A percentile compares a stretch with the other conserved stretches of the same genome.
These are phyloP conservation scores for Poecile montanus DNA, from an alignment of 2,797 vertebrate genomes.

Conservation along the genomic window DNA sequence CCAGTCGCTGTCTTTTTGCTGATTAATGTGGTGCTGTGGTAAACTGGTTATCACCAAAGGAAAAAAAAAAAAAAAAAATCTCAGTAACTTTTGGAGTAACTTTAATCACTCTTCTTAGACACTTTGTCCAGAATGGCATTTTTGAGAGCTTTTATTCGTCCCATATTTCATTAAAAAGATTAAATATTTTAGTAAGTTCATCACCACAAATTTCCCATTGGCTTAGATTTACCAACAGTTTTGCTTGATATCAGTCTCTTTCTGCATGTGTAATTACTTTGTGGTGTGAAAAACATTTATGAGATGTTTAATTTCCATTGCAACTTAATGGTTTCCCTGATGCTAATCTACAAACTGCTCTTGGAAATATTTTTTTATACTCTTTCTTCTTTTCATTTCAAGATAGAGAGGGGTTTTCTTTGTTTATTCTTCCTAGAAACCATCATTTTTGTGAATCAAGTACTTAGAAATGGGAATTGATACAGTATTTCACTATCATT, in stretches of 20 bases:
- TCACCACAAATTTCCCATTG: background rate
- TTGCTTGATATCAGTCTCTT: background rate
- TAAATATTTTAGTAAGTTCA: background rate
- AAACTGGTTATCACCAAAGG: background rate
- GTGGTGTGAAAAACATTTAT: background rate
- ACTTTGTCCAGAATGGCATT: background rate
- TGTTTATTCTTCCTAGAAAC: background rate
- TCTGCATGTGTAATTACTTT: background rate
- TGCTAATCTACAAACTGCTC: background rate
- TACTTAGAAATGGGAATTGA: background rate
- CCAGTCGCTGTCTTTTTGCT: background rate
- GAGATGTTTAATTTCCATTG: background rate
- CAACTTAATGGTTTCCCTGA: background rate
- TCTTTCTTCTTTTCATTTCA: background rate
- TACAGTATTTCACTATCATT: background rate
- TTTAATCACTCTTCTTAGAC: background rate
- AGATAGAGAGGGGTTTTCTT: background rate
- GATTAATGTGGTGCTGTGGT: background rate
- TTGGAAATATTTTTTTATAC: background rate
- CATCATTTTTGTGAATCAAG: background rate
- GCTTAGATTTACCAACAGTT: background rate
- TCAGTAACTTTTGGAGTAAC: background rate
- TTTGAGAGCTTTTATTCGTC: background rate
- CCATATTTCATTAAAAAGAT: background rate
- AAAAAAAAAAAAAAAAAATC: background rate